Evolutionary conservation across 1,140 invertebrate genomes (phyloP), one percentile per base, ranked within the genome.

Genomic region (Cecropterus lyciades): DNA sequence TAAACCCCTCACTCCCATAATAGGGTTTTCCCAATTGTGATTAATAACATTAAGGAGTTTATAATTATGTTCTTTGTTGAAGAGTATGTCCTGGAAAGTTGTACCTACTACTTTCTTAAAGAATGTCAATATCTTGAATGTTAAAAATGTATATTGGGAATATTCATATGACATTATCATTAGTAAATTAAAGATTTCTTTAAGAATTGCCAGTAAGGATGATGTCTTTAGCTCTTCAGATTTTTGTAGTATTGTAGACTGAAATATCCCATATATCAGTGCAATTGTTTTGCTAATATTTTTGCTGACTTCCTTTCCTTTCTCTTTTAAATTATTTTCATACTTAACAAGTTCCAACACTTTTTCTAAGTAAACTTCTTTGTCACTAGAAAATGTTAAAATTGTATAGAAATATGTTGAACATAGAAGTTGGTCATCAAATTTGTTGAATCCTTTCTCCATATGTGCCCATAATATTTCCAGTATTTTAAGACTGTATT

Each of bases 21-120:
- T 82, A 16, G 89, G 86, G 77, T 91, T 93, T 70, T 92, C 92
- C 91, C 91, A 93, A 69, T 93, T 93, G 60, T 92, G 81, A 66
- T 85, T 92, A n/a, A 87, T 69, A 57, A 90, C 72, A 73, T 85
- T 84, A 1, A 92, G 62, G 13, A 92, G 57, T 74, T 70, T 83
- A 17, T 81, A 67, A 67, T 84, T 65, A 62, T 83, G 80, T 11
- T 75, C 60, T 15, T 51, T 65, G 64, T 70, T 80, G 30, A 86
- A 83, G 46, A 87, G 79, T 40, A 48, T 65, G 1, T 71, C 49
- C 55, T 89, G 73, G 6, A 82, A 75, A 63, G 70, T 49, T 62
- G 87, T 85, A 10, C 74, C 71, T 40, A 80, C 60, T 20, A 91
- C 77, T 76, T 87, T 89, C 55, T 87, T 81, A 56, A 87, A 85